Evolutionary conservation across 2,888 invertebrate species (phyloP).

Genomic region (Selenia dentaria): DNA sequence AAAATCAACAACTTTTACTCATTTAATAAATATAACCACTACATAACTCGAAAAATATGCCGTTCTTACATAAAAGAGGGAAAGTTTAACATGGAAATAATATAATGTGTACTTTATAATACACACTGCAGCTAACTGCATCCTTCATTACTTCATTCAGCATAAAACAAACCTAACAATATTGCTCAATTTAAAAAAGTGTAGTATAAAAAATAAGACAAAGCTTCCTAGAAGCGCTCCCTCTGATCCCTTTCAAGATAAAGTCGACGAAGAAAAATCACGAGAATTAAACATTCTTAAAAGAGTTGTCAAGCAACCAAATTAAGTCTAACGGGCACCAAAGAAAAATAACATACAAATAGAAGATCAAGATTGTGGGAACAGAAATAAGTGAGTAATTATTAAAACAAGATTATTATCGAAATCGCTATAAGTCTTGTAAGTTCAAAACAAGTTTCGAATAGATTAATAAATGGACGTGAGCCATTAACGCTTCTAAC

Average conservation of each 20-base stretch:
- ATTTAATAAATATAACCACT: too few relatives aligned
- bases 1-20: too few relatives aligned
- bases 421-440: constrained; percentile 75
- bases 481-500: constrained; percentile 80
- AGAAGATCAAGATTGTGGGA: constrained; percentile 76
- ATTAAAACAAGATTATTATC: constrained; percentile 83
- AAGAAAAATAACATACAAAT: constrained; percentile 78
- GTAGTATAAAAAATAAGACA: constrained; percentile 35
- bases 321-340: constrained; percentile 63
- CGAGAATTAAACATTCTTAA: constrained; percentile 70
- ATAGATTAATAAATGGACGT: constrained; percentile 75
- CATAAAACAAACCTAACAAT: too few relatives aligned
- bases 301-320: constrained; percentile 74
- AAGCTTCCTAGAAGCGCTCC: constrained; percentile 47
- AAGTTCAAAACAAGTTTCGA: constrained; percentile 72
- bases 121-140: constrained; percentile 29
- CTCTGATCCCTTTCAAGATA: constrained; percentile 56
- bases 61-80: too few relatives aligned
- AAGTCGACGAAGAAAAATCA: constrained; percentile 66
- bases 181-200: too few relatives aligned
- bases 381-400: constrained; percentile 78
- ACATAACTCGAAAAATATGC: too few relatives aligned
- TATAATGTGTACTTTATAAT: constrained; percentile 32
- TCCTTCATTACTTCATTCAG: too few relatives aligned
- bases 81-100: too few relatives aligned